Percentiles rank a stretch among this genome's conserved stretches.
These are phyloP conservation scores for Nymphalis c-album DNA, from an alignment of 2,888 invertebrate species.

Conservation along the genomic window DNA sequence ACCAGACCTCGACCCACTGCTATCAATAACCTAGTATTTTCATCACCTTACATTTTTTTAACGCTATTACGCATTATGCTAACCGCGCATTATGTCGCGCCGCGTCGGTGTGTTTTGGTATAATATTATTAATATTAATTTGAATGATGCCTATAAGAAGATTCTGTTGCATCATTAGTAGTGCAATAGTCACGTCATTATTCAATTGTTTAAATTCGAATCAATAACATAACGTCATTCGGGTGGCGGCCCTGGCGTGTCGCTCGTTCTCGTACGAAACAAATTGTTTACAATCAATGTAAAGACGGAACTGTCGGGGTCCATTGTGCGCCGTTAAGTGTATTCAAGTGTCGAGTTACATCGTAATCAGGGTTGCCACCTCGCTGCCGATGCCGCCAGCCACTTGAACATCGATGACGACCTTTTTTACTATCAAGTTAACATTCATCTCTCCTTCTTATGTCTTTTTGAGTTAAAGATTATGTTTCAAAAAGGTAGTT, in stretches of 20 bases:
- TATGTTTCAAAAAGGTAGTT: no score
- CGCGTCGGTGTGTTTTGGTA: not conserved
- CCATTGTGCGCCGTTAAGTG: constrained; percentile 19
- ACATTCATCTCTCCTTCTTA: no score
- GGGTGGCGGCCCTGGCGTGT: not conserved
- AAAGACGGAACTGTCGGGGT: constrained; percentile 1
- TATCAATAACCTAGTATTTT: not conserved
- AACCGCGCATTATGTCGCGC: no score
- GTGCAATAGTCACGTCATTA: not conserved
- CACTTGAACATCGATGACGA: not conserved
- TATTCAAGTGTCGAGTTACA: constrained; percentile 1
- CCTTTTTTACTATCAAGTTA: not conserved
- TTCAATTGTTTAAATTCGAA: constrained; percentile 12
- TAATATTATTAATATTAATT: not conserved
- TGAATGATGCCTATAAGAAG: not conserved
- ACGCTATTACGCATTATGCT: no score
- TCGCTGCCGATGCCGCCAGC: not conserved
- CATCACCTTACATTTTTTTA: constrained; percentile 5
- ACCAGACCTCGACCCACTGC: constrained; percentile 10
- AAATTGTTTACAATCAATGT: constrained; percentile 24
- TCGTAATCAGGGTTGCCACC: not conserved
- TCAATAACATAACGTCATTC: constrained; percentile 15
- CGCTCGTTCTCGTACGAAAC: constrained; percentile 12
- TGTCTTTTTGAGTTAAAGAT: no score
- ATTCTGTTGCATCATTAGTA: not conserved